Evolutionary conservation across 2,797 vertebrate genomes (phyloP), one percentile per base, ranked within the genome.

Genomic region (Sebastes flavidus): DNA sequence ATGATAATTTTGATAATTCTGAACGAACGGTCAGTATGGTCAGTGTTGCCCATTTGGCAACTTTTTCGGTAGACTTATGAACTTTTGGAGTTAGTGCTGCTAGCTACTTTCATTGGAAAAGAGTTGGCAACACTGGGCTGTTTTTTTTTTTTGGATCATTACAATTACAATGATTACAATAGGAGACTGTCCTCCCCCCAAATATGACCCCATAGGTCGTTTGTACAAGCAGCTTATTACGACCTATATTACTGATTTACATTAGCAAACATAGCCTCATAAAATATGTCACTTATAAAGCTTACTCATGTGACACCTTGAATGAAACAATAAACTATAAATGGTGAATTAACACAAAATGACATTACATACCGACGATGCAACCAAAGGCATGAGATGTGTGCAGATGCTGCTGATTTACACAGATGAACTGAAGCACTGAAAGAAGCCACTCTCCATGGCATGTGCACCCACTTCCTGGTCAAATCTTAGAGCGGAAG

Each of bases 21-120:
- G 36, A 38, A 38, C 0, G 1, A 14, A 38, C 13, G 42, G 42
- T 52, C 46, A 52, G 18, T 9, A 0, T n/a, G 1, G 42, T n/a
- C 46, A 52, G 46, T 52, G 46, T n/a, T 52, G 46, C 20, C 20
- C 18, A 52, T 9, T 52, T 52, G 46, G 46, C 20, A 52, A n/a
- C 46, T 52, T n/a, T 52, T n/a, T 46, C 3, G 0, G 0, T 52
- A 52, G 49, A 52, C 0, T 52, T n/a, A 52, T 20, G 0, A 20
- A 20, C 49, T n/a, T 52, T 52, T 52, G 20, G 7, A 52, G 49
- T 0, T 52, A 1, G 49, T 52, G 18, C 49, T 20, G 49, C 49
- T 9, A n/a, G 49, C 20, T 52, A 52, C 20, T 52, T 20, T 52
- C 49, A 52, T n/a, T 2, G 49, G 49, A 52, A 52, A 52, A n/a